Base-by-base conservation (phyloP, 2,797 vertebrate species). In the Coregonus suidteri region DNA sequence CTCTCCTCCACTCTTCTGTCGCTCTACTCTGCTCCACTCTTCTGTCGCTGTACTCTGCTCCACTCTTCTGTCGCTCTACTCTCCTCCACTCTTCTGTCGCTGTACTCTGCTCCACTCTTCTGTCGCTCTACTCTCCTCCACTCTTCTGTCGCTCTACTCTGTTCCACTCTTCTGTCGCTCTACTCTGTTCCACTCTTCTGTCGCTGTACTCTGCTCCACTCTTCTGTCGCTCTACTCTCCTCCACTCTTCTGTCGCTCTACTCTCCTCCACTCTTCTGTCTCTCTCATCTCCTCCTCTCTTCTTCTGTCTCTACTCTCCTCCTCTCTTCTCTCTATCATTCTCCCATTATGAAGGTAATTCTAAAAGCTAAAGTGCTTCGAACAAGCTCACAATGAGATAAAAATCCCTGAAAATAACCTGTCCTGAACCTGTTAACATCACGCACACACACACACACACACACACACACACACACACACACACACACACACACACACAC, bases 341-440 rank as follows among this genome's bases (percentile, higher is more conserved):
- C 67, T 71, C 72, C 76, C 74, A 85, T 89, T 84, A 79, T 75
- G 16, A 78, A 83, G 69, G 31, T 71, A 83, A 85, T 78, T 76
- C 84, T 86, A 79, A 86, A 86, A 88, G 86, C 85, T 75, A 86
- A 88, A 91, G 87, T 86, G 84, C 85, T 88, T 82, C 82, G 47
- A 67, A 71, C 79, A 56, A 81, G 75, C 74, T 54, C 74, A 78
- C 69, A 79, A 88, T 91, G 88, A 78, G 69, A 91, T 90, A 89
- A 87, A 77, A 37, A 31, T 37, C 72, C 41, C 62, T 87, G 75
- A 86, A 85, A 82, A 80, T 71, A 72, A 82, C 16, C 35, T 14
- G 65, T 31, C 15, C 34, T 66, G 30, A 30, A 66, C 30, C 64
- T 66, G 11, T 30, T 66, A 66, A 9, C 20, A 64, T 25, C 7